These are phyloP conservation scores for Suricata suricatta DNA, from an alignment of 2,113 vertebrate genomes.

Conservation along the genomic window DNA sequence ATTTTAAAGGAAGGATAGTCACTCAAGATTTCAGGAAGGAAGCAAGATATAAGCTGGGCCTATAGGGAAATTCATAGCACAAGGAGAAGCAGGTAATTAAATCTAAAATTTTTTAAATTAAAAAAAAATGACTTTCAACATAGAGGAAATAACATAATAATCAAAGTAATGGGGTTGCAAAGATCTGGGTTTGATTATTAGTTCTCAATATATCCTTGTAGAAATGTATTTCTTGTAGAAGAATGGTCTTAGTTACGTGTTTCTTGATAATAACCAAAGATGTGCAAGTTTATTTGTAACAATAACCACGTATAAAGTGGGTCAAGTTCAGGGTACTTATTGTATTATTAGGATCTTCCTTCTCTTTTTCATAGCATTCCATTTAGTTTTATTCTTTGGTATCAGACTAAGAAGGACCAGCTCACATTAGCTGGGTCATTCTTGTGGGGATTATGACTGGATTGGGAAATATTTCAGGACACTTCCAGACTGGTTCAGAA, in stretches of 20 bases:
- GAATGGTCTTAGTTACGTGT: not conserved
- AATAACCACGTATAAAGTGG: not conserved
- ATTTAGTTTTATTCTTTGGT: not conserved
- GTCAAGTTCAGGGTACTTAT: not conserved
- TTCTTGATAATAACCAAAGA: not conserved
- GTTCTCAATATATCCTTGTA: not conserved
- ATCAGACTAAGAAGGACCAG: not conserved
- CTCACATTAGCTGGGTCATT: not conserved
- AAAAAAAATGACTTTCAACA: not conserved
- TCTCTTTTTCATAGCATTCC: not conserved
- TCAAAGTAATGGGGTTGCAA: not conserved
- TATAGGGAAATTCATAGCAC: not conserved
- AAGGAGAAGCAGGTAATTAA: not conserved
- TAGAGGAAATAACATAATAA: not conserved
- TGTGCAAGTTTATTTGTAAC: not conserved
- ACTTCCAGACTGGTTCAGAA: not conserved
- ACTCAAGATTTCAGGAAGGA: not conserved
- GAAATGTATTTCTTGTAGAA: not conserved
- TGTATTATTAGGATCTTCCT: not conserved
- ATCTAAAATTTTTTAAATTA: not conserved
- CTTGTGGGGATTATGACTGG: not conserved
- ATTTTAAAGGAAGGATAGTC: not conserved
- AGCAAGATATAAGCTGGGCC: not conserved
- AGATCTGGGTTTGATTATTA: not conserved
- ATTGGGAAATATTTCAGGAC: not conserved